These are phyloP conservation scores for Syngnathus acus DNA, from an alignment of 2,797 vertebrate species.

Conservation along the genomic window DNA sequence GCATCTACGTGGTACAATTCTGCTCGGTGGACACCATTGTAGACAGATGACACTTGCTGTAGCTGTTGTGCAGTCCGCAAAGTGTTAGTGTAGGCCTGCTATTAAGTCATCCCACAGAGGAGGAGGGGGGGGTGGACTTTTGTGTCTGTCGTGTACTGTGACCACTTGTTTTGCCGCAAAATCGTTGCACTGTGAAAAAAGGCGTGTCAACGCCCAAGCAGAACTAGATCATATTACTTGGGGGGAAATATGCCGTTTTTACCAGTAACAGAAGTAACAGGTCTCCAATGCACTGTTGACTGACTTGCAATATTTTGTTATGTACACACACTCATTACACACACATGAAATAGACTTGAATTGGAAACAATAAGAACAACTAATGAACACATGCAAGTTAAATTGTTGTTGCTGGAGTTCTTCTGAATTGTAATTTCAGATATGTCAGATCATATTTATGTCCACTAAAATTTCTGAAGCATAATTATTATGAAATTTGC, in stretches of 20 bases:
- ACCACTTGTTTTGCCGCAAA: conserved; percentile 19
- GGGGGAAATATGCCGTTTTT: background rate
- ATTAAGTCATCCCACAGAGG: conserved; percentile 20
- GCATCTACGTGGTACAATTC: conserved; percentile 45
- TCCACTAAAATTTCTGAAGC: background rate
- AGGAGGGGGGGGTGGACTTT: conserved; percentile 3
- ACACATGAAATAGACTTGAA: background rate
- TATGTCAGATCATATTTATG: background rate
- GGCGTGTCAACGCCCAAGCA: conserved; percentile 8
- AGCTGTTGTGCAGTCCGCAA: conserved; percentile 6
- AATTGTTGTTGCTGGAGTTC: background rate
- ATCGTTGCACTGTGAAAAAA: conserved; percentile 23
- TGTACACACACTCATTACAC: background rate
- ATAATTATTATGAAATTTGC: background rate
- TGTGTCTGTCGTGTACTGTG: conserved; percentile 35
- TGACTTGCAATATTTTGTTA: background rate
- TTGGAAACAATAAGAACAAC: background rate
- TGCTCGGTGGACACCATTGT: conserved; percentile 14
- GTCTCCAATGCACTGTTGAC: background rate
- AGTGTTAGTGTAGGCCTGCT: conserved; percentile 27
- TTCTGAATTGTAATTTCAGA: background rate
- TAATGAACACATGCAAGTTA: background rate
- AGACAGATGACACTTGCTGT: conserved; percentile 16
- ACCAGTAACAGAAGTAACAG: background rate
- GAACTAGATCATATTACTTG: conserved; percentile 2